phyloP scores from a whole-genome alignment of 2,797 vertebrate genomes.

The Fistularia tabacaria region DNA sequence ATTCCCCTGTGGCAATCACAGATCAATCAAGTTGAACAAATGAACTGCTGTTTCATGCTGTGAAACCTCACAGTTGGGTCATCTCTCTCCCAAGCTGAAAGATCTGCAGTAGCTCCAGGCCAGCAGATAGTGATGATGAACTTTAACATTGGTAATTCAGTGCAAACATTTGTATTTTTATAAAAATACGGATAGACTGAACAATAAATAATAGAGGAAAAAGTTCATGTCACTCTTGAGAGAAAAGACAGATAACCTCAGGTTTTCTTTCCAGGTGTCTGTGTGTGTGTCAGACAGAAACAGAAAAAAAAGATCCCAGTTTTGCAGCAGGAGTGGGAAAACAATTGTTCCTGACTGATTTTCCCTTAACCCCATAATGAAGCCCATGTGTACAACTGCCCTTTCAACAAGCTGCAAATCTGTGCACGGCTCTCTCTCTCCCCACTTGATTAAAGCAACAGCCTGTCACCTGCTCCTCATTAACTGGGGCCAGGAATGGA shows the following conservation, averaged over 20 bases:
- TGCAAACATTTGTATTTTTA: too few relatives aligned
- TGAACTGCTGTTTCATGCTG: too few relatives aligned
- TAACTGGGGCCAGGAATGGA: constrained; percentile 68
- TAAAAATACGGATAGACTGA: too few relatives aligned
- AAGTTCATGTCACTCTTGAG: too few relatives aligned
- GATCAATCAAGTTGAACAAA: too few relatives aligned
- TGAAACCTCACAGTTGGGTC: too few relatives aligned
- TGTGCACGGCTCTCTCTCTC: constrained; percentile 65
- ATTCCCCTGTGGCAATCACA: too few relatives aligned
- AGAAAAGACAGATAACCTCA: neutral
- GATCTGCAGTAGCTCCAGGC: too few relatives aligned
- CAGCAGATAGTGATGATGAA: too few relatives aligned
- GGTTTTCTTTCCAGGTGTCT: constrained; percentile 26
- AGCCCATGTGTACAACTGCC: constrained; percentile 77
- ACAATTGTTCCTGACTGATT: constrained; percentile 84
- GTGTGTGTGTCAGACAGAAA: constrained; percentile 31
- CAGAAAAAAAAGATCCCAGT: constrained; percentile 61
- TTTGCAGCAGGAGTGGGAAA: constrained; percentile 76
- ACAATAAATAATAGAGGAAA: too few relatives aligned
- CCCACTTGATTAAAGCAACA: constrained; percentile 82
- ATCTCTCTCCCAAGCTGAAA: too few relatives aligned
- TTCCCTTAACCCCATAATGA: constrained; percentile 78
- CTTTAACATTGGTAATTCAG: too few relatives aligned
- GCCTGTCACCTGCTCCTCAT: constrained; percentile 79
- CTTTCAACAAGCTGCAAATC: constrained; percentile 82